Conservation (phyloP, 2,888 invertebrate genomes). For the Macrosoma leucophasiata region DNA sequence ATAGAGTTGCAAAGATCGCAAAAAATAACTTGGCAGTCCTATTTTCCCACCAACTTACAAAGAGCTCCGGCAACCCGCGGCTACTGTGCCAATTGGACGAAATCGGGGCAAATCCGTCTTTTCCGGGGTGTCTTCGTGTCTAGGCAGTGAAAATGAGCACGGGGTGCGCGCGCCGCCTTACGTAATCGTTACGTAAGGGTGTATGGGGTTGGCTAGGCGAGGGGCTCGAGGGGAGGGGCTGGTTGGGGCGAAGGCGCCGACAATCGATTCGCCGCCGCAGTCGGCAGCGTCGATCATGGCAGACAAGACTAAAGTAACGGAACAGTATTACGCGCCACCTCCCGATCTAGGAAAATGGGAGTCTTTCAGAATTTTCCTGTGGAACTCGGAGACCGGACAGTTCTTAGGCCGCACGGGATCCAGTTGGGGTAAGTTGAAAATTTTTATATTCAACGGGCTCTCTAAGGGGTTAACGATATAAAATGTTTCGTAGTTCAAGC, state of each 20-base stretch:
- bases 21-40: slow-evolving; percentile 14
- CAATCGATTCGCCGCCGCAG: slow-evolving; percentile 68
- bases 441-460: slow-evolving; percentile 24
- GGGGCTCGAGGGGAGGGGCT: slow-evolving; percentile 32
- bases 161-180: slow-evolving; percentile 64
- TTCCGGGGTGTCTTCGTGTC: slow-evolving; percentile 27
- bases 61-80: slow-evolving; percentile 30
- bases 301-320: slow-evolving; percentile 82
- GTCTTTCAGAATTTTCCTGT: slow-evolving; percentile 88
- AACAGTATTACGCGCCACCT: slow-evolving; percentile 87
- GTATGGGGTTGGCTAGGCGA: slow-evolving; percentile 47
- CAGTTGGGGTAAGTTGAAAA: slow-evolving; percentile 92
- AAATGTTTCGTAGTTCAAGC: no score
- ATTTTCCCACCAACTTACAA: slow-evolving; percentile 26
- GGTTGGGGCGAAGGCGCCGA: slow-evolving; percentile 51
- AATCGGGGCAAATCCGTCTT: slow-evolving; percentile 8
- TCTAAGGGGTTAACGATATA: slow-evolving; percentile 52
- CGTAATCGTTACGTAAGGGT: slow-evolving; percentile 69
- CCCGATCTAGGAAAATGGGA: slow-evolving; percentile 91
- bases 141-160: slow-evolving; percentile 41
- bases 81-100: slow-evolving; percentile 7
- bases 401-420: slow-evolving; percentile 93
- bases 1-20: slow-evolving; percentile 12
- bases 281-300: slow-evolving; percentile 78
- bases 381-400: slow-evolving; percentile 94